These are phyloP conservation scores for Caenorhabditis auriculariae DNA, from an alignment of 2,888 invertebrate species.

Conservation along the genomic window DNA sequence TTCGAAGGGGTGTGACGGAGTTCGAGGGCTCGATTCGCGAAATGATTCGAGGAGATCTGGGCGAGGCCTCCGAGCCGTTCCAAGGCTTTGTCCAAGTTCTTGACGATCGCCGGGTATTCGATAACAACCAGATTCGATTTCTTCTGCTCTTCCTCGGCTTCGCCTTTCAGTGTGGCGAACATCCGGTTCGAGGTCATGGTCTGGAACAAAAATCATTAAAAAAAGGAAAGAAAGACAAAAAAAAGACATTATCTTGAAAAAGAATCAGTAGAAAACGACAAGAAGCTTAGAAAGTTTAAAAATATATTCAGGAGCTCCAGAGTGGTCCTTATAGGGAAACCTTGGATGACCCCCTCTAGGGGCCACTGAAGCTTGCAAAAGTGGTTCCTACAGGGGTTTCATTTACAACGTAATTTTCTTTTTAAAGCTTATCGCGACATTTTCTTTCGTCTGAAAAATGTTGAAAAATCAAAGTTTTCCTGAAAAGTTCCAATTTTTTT, in stretches of 20 bases:
- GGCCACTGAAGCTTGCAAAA: too few species aligned
- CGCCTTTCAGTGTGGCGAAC: conserved; percentile 3
- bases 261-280: neutral
- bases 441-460: too few species aligned
- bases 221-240: neutral
- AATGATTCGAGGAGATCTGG: conserved; percentile 39
- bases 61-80: conserved; percentile 55
- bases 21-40: conserved; percentile 39
- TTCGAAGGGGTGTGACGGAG: conserved; percentile 54
- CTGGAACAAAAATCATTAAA: neutral
- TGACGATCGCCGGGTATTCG: conserved; percentile 58
- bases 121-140: conserved; percentile 36
- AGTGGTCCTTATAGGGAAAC: too few species aligned
- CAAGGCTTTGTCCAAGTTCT: conserved; percentile 53
- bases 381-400: too few species aligned
- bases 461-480: too few species aligned
- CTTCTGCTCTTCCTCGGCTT: conserved; percentile 3
- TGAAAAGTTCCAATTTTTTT: too few species aligned
- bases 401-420: too few species aligned
- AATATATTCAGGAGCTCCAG: too few species aligned
- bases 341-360: too few species aligned
- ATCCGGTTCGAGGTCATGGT: neutral
- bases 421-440: too few species aligned
- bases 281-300: too few species aligned
- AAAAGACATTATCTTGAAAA: neutral